These are phyloP conservation scores for Pangasius krempfi DNA, from an alignment of 2,797 vertebrate genomes.

Conservation along the genomic window DNA sequence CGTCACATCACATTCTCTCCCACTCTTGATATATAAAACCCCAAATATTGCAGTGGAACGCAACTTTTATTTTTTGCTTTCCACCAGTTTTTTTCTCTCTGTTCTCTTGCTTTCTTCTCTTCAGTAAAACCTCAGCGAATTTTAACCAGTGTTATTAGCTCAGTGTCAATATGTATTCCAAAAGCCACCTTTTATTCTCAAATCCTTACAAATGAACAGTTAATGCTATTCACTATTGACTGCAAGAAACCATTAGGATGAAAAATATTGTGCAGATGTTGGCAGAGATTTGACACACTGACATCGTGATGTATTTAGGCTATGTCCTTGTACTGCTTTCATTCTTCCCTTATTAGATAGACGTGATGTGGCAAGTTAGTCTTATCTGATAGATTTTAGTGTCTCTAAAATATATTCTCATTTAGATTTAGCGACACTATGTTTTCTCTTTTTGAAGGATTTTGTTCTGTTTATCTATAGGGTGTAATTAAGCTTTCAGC, in stretches of 20 bases:
- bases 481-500: slow-evolving; percentile 12
- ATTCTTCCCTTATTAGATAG: slow-evolving; percentile 21
- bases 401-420: not conserved
- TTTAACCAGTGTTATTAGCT: not conserved
- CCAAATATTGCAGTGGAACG: slow-evolving; percentile 46
- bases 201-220: slow-evolving; percentile 21
- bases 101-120: not conserved
- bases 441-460: not conserved
- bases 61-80: slow-evolving; percentile 6
- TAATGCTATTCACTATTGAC: slow-evolving; percentile 22
- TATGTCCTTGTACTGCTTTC: not conserved
- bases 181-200: slow-evolving; percentile 9
- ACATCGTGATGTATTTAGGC: slow-evolving; percentile 23
- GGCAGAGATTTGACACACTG: slow-evolving; percentile 26
- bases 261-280: slow-evolving; percentile 8
- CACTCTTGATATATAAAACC: slow-evolving; percentile 60
- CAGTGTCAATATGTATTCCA: slow-evolving; percentile 14
- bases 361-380: slow-evolving; percentile 9
- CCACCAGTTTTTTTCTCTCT: not conserved
- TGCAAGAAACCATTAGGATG: slow-evolving; percentile 7
- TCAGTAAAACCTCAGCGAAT: not conserved
- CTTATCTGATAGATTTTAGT: not conserved
- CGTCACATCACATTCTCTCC: slow-evolving; percentile 53
- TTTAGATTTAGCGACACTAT: not conserved
- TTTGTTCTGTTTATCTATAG: slow-evolving; percentile 10